Conservation (phyloP, 2,113 vertebrate genomes). For the Hystrix cristata region DNA sequence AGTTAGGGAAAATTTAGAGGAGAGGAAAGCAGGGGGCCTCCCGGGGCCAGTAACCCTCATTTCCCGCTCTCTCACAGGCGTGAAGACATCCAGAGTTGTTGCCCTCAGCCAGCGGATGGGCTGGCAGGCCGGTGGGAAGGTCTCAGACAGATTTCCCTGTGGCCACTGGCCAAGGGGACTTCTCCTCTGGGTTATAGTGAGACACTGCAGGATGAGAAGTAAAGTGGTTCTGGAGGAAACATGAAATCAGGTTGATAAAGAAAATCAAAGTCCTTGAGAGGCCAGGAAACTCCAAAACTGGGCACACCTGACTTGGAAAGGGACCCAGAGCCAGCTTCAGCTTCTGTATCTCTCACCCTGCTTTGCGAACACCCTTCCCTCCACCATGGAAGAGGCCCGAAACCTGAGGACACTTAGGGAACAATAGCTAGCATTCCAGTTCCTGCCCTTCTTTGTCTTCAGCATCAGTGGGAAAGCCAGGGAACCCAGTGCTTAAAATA, state of each 20-base stretch:
- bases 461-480: background rate
- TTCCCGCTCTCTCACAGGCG: background rate
- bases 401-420: background rate
- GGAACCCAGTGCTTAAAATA: background rate
- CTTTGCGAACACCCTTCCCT: background rate
- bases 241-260: background rate
- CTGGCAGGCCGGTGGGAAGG: background rate
- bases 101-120: background rate
- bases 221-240: background rate
- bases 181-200: background rate
- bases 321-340: background rate
- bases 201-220: background rate
- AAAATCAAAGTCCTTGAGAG: constrained; percentile 22
- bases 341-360: background rate
- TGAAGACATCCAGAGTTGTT: background rate
- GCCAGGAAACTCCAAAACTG: background rate
- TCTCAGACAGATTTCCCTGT: background rate
- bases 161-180: background rate
- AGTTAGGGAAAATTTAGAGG: constrained; percentile 74
- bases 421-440: background rate
- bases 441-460: background rate
- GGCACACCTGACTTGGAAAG: background rate
- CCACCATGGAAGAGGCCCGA: background rate
- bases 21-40: constrained; percentile 35
- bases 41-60: constrained; percentile 25